Evolutionary conservation across 2,888 invertebrate genomes (phyloP).

Genomic region (Rhorus exstirpatorius): DNA sequence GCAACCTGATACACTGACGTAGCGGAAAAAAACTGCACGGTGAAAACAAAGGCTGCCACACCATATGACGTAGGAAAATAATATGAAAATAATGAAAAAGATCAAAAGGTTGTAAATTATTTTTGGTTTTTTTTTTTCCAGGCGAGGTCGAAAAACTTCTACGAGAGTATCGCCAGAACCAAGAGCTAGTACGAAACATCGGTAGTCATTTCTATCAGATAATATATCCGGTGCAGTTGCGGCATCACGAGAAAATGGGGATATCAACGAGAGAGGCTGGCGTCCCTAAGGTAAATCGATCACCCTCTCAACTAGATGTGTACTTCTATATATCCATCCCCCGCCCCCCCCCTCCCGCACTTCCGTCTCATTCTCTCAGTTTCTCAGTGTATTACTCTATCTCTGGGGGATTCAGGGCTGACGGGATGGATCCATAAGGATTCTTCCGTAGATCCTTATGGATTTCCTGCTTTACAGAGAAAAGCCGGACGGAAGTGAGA

Average conservation of each 20-base stretch:
- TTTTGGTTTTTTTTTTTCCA: conserved; percentile 83
- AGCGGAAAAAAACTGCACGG: too few species aligned
- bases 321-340: conserved; percentile 1
- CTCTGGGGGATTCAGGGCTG: conserved; percentile 54
- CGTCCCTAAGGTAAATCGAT: conserved; percentile 91
- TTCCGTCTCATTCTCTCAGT: background rate
- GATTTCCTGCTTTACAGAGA: conserved; percentile 14
- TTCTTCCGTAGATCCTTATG: conserved; percentile 42
- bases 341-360: background rate
- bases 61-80: too few species aligned
- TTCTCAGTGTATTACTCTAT: conserved; percentile 51
- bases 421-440: conserved; percentile 57
- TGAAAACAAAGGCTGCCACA: too few species aligned
- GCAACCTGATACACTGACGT: too few species aligned
- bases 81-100: background rate
- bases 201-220: conserved; percentile 97
- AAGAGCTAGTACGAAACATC: conserved; percentile 96
- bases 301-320: conserved; percentile 42
- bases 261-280: conserved; percentile 97
- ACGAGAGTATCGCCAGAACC: conserved; percentile 96
- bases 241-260: conserved; percentile 98
- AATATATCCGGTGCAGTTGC: conserved; percentile 97
- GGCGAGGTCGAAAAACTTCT: conserved; percentile 97
- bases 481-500: background rate
- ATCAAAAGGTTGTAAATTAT: background rate